Conservation (phyloP, 2,888 invertebrate species). For the Acleris cristana region DNA sequence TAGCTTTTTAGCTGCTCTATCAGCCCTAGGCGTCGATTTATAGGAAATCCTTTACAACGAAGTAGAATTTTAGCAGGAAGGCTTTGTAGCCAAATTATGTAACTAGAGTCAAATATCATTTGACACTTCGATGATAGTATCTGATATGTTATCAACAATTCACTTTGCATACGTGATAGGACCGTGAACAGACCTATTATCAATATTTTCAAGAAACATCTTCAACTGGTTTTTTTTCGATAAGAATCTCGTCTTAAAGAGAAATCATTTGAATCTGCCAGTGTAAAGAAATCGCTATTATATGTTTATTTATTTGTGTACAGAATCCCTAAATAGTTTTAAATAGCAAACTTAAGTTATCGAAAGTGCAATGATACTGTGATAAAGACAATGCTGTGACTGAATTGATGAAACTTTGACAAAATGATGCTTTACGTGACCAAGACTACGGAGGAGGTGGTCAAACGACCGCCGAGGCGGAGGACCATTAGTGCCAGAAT, state of each 20-base stretch:
- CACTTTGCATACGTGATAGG: not conserved
- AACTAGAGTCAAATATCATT: not conserved
- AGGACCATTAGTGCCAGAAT: constrained; percentile 72
- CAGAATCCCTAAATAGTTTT: constrained; percentile 7
- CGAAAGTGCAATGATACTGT: constrained; percentile 49
- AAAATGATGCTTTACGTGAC: constrained; percentile 78
- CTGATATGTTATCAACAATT: constrained; percentile 2
- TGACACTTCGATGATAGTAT: not conserved
- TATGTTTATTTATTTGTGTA: constrained; percentile 10
- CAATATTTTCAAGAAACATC: no score
- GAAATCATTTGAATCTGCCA: no score
- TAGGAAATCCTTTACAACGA: no score
- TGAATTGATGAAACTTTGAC: constrained; percentile 40
- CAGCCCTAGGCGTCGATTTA: no score
- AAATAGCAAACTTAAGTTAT: constrained; percentile 4
- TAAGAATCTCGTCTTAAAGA: no score
- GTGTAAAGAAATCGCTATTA: not conserved
- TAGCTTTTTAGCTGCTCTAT: no score
- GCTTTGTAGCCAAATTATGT: no score
- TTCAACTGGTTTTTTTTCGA: no score
- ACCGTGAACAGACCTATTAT: not conserved
- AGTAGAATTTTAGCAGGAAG: no score
- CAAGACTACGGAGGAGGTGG: constrained; percentile 63
- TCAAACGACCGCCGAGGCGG: constrained; percentile 71
- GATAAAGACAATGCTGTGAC: constrained; percentile 44